Conservation (phyloP, 2,797 vertebrate genomes). For the Chaenodraco wilsoni region DNA sequence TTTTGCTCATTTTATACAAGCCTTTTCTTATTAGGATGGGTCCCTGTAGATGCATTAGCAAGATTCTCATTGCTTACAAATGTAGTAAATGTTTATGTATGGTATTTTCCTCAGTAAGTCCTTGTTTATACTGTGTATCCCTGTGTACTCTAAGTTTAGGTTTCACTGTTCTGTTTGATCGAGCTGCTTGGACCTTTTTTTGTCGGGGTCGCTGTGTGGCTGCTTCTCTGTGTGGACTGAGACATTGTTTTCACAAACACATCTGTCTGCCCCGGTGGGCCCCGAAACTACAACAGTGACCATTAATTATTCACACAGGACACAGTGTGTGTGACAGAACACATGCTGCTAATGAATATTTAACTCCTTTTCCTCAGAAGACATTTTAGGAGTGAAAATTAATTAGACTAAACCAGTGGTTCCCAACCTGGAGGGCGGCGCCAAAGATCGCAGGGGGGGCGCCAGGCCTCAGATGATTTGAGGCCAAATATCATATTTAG, state of each 20-base stretch:
- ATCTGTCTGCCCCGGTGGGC: slow-evolving; percentile 53
- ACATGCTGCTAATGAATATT: slow-evolving; percentile 80
- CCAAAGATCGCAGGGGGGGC: too few species aligned
- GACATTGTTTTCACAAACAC: slow-evolving; percentile 63
- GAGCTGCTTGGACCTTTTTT: slow-evolving; percentile 23
- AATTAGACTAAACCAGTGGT: slow-evolving; percentile 42
- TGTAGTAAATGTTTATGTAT: slow-evolving; percentile 33
- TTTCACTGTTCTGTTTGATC: slow-evolving; percentile 28
- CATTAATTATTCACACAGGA: slow-evolving; percentile 81
- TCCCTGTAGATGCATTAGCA: slow-evolving; percentile 4
- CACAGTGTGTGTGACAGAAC: slow-evolving; percentile 77
- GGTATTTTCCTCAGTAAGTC: slow-evolving; percentile 46
- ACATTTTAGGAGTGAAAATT: slow-evolving; percentile 44
- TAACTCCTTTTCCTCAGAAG: slow-evolving; percentile 54
- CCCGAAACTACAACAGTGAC: slow-evolving; percentile 68
- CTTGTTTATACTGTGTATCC: slow-evolving; percentile 39
- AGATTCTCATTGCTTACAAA: slow-evolving; percentile 13
- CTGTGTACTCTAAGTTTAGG: slow-evolving; percentile 8
- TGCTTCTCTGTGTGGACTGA: slow-evolving; percentile 25
- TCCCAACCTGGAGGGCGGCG: too few species aligned
- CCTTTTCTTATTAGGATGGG: not conserved
- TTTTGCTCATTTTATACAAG: not conserved
- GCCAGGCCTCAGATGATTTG: too few species aligned
- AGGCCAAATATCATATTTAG: too few species aligned
- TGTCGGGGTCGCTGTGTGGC: slow-evolving; percentile 15